Percentiles rank a stretch among this genome's conserved stretches.
Evolutionary conservation across 2,113 vertebrate genomes (phyloP).

Genomic region (Oryctolagus cuniculus): DNA sequence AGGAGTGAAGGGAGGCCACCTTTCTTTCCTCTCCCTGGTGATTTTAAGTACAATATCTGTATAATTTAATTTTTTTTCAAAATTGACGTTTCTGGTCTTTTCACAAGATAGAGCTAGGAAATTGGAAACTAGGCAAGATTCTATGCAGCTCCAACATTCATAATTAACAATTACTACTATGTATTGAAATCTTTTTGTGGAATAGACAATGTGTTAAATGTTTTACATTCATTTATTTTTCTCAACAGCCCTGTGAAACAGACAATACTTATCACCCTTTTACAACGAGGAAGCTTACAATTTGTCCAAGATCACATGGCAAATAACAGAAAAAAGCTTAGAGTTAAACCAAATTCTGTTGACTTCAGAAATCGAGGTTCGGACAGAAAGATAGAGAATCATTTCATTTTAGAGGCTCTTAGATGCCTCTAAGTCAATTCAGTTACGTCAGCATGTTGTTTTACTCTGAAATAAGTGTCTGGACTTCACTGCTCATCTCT

Average conservation of each 20-base stretch:
- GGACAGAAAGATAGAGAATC: background rate
- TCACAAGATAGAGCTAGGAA: slow-evolving; percentile 25
- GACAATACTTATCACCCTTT: slow-evolving; percentile 17
- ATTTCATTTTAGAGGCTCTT: background rate
- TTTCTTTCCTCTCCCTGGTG: slow-evolving; percentile 41
- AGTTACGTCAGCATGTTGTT: background rate
- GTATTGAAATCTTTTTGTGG: slow-evolving; percentile 27
- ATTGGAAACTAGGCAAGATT: background rate
- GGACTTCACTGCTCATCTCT: background rate
- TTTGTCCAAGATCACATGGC: background rate
- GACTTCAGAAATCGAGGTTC: slow-evolving; percentile 37
- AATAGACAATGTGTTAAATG: background rate
- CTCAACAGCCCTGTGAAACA: background rate
- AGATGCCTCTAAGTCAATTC: background rate
- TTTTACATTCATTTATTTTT: slow-evolving; percentile 55
- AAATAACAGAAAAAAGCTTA: slow-evolving; percentile 29
- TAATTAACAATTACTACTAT: slow-evolving; percentile 61
- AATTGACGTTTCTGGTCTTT: slow-evolving; percentile 58
- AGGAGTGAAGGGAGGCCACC: background rate
- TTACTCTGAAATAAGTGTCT: slow-evolving; percentile 10
- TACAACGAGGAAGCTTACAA: slow-evolving; percentile 48
- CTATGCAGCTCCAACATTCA: background rate
- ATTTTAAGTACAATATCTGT: slow-evolving; percentile 55
- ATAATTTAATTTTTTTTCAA: slow-evolving; percentile 60
- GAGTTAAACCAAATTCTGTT: background rate